Percentiles rank a stretch among this genome's conserved stretches.
Conservation (phyloP, 2,113 vertebrate genomes). For the Micronycteris hirsuta region DNA sequence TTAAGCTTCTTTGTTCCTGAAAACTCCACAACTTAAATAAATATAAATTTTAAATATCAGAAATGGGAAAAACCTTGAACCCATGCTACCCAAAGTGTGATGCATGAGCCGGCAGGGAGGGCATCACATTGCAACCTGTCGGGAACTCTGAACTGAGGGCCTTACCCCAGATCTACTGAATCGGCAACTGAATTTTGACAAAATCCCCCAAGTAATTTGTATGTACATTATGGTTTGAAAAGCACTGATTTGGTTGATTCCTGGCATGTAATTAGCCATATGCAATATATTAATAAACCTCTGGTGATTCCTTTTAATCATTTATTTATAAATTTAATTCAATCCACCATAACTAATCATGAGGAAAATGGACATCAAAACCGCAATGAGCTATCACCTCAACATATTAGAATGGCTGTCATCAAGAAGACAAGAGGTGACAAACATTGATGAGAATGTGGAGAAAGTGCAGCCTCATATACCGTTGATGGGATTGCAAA, state of each 20-base stretch:
- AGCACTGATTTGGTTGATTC: background rate
- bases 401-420: background rate
- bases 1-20: background rate
- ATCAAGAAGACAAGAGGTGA: background rate
- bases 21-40: background rate
- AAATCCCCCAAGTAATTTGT: background rate
- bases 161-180: background rate
- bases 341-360: background rate
- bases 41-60: background rate
- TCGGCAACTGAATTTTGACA: background rate
- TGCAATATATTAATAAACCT: background rate
- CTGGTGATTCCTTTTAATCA: background rate
- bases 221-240: background rate
- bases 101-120: background rate
- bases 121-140: rapidly evolving
- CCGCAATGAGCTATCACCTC: background rate
- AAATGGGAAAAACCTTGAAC: background rate
- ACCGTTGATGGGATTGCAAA: background rate
- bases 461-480: background rate
- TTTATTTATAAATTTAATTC: background rate
- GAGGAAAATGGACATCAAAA: background rate
- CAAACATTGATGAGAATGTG: background rate
- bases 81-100: background rate
- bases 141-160: background rate
- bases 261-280: background rate